Base-by-base conservation (phyloP, 2,888 invertebrate genomes). In the Leptarthrus brevirostris region DNA sequence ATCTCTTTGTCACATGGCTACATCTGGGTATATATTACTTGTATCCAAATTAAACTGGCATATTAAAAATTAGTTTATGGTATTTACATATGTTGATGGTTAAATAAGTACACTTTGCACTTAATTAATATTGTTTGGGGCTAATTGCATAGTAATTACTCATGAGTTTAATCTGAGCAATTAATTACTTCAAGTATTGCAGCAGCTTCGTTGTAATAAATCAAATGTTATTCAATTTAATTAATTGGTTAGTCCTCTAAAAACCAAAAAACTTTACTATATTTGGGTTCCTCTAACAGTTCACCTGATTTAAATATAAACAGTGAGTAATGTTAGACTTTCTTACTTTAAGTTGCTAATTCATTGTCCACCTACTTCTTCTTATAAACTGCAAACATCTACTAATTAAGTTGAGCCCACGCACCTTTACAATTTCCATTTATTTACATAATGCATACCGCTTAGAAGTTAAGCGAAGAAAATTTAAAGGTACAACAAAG, bases 311-410 rank as follows among this genome's bases (percentile, higher is more conserved):
- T 49, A 12, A 14, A 49, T 49, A 14, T 49, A 8, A 49, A 49
- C 24, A 44, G 64, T 64, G 64, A 64, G 64, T 64, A 64, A 64
- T 64, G 64, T n/a, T 64, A 44, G 24, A 64, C 64, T 64, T 64
- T 40, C 64, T 64, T 24, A 44, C 47, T 26, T 54, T 14, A 44
- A 64, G 64, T 64, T 64, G 64, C 24, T 64, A 40, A 64, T 64
- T 64, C 64, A 64, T 64, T 64, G 64, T 64, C 64, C 64, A 64
- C 64, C 64, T 47, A 64, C 64, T 20, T 24, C 64, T 20, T 24
- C 3, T 18, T 34, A 36, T 24, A 16, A 64, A 44, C 44, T 44
- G 44, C 64, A 64, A 40, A 47, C 44, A 64, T 64, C 44, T 47
- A 64, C 64, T 64, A 64, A 64, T 64, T 64, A 64, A 64, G 24